Conservation (phyloP, 2,797 vertebrate genomes). For the Capromys pilorides region DNA sequence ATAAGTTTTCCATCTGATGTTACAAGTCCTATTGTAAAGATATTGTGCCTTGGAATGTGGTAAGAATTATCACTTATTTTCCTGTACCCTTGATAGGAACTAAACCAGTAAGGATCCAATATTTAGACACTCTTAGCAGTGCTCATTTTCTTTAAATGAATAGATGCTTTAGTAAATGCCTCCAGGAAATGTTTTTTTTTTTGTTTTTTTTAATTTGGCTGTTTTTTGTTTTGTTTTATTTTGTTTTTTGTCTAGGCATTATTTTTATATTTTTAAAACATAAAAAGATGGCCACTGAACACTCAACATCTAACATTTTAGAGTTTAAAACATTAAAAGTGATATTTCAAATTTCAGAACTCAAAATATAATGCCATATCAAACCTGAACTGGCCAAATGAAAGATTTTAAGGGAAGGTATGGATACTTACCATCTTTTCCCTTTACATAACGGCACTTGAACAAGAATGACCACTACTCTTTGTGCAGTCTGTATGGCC, state of each 20-base stretch:
- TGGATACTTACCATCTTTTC: not conserved
- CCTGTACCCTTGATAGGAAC: not conserved
- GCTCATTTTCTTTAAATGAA: not conserved
- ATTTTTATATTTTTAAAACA: conserved; percentile 48
- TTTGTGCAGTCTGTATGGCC: not conserved
- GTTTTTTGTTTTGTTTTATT: too few species aligned
- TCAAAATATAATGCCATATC: not conserved
- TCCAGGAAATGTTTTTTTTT: not conserved
- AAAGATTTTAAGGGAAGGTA: not conserved
- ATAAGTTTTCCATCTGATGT: not conserved
- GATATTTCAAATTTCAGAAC: not conserved
- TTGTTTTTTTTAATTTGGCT: not conserved
- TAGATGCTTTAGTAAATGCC: not conserved
- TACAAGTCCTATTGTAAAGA: not conserved
- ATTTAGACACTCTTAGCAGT: not conserved
- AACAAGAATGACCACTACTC: not conserved
- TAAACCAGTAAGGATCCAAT: not conserved
- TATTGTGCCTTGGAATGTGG: not conserved
- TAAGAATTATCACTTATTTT: not conserved
- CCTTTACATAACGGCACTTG: not conserved
- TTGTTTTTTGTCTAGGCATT: not conserved
- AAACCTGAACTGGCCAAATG: not conserved
- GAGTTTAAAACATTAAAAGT: not conserved
- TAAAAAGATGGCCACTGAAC: not conserved
- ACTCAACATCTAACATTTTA: not conserved